Base-by-base conservation (phyloP, 2,113 vertebrate species). In the Phyllopteryx taeniolatus region DNA sequence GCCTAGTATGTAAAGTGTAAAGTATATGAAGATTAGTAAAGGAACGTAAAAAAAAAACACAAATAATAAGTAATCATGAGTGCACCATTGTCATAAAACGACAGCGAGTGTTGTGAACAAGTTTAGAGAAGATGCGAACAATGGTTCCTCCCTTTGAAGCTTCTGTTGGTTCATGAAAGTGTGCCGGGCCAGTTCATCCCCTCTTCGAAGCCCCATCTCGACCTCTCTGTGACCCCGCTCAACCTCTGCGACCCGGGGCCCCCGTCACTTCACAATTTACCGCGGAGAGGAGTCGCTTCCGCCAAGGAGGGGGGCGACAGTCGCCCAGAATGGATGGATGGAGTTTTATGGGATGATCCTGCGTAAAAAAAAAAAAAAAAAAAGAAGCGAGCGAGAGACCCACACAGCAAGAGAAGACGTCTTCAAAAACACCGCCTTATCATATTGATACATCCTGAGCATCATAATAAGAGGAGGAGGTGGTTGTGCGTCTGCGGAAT, bases 211-310 rank as follows among this genome's bases (percentile, higher is more conserved):
- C 92, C 91, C 92, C 91, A 78, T 83, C 90, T 85, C 94, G 95
- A 95, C 94, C 95, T 93, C 92, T 92, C 85, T 66, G 86, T 97
- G 95, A 96, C 95, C 89, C 85, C 94, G 91, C 91, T 90, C 90
- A 91, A 84, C 86, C 86, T 85, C 68, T 93, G 88, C 93, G 93
- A 91, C 92, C 92, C 85, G 89, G 91, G 92, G 88, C 91, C 92
- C 91, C 95, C 95, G 95, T 94, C 94, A 93, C 94, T 96, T 95
- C 93, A 93, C 94, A 91, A 92, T 92, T 87, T 91, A 93, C 91
- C 91, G 90, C 92, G 92, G 89, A 90, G 89, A 80, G 87, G 91
- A 91, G 90, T 87, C 92, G 90, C 93, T 93, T 93, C 93, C 92
- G 93, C 93, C 83, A 39, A 39, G 35, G 3, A 6, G 35, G 35